Conservation (phyloP, 2,797 vertebrate genomes). For the Oryzias dopingdopingensis region DNA sequence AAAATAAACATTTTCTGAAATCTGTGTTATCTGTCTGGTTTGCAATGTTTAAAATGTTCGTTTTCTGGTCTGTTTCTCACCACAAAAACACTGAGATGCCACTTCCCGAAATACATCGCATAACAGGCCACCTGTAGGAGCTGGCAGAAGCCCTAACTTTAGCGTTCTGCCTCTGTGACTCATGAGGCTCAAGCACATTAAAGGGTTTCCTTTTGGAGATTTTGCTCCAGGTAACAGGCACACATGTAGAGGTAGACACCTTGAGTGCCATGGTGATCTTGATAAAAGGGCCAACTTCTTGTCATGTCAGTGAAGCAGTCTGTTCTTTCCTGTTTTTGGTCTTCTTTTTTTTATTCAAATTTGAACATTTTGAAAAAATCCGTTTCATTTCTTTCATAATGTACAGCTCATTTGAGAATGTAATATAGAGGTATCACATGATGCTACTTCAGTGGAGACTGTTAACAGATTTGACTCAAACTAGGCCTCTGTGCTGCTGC, state of each 20-base stretch:
- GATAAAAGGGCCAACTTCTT: conserved; percentile 47
- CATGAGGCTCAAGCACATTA: conserved; percentile 46
- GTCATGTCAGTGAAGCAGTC: conserved; percentile 36
- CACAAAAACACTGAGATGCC: conserved; percentile 22
- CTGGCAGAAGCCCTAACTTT: conserved; percentile 42
- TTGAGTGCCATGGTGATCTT: conserved; percentile 24
- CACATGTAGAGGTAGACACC: conserved; percentile 23
- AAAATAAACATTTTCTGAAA: conserved; percentile 83
- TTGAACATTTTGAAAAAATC: no score
- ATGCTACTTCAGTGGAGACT: no score
- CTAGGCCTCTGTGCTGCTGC: conserved; percentile 4
- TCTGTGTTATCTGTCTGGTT: conserved; percentile 51
- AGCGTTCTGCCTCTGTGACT: conserved; percentile 43
- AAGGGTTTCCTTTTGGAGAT: conserved; percentile 41
- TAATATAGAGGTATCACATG: background rate
- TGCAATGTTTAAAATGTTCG: conserved; percentile 21
- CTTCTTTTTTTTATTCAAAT: conserved; percentile 5
- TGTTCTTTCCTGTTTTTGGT: conserved; percentile 43
- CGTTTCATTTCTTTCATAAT: no score
- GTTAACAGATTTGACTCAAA: background rate
- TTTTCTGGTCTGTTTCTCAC: conserved; percentile 16
- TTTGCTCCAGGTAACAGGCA: conserved; percentile 11
- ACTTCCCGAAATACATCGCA: conserved; percentile 53
- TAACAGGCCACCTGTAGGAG: conserved; percentile 51
- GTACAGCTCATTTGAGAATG: background rate